Percentiles rank a stretch among this genome's conserved stretches.
These are phyloP conservation scores for Pediacus dermestoides DNA, from an alignment of 2,888 invertebrate genomes.

Conservation along the genomic window DNA sequence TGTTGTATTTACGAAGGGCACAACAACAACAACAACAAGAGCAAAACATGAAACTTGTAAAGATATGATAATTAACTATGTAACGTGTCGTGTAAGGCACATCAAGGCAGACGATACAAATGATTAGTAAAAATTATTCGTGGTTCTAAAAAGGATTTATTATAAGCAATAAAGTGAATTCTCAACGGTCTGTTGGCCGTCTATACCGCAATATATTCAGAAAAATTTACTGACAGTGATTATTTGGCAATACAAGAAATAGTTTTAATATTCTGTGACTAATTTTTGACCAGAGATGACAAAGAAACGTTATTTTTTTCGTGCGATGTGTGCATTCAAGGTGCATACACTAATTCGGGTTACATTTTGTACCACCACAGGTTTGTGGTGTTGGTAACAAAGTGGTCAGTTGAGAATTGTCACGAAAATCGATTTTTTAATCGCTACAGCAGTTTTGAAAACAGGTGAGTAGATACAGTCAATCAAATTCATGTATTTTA, in stretches of 20 bases:
- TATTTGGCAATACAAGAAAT: constrained; percentile 34
- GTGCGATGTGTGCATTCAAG: no score
- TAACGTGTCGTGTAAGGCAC: no score
- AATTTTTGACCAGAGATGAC: constrained; percentile 26
- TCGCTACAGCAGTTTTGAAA: no score
- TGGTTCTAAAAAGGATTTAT: constrained; percentile 23
- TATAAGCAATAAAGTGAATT: constrained; percentile 33
- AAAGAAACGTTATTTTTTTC: constrained; percentile 19
- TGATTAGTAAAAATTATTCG: constrained; percentile 12
- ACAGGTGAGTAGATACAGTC: no score
- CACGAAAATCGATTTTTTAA: no score
- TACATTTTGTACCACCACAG: no score
- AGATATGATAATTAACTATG: neutral
- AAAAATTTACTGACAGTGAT: constrained; percentile 31
- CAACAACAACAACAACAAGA: constrained; percentile 2
- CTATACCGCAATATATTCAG: constrained; percentile 34
- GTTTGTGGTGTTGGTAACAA: no score
- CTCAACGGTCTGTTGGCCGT: constrained; percentile 33
- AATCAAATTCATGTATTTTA: no score
- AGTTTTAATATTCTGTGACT: constrained; percentile 36
- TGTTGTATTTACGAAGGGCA: no score
- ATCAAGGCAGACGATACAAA: constrained; percentile 4
- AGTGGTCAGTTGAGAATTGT: no score
- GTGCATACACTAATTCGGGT: no score
- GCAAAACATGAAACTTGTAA: neutral